Base-by-base conservation (phyloP, 2,113 vertebrate species). In the Crypturellus undulatus region DNA sequence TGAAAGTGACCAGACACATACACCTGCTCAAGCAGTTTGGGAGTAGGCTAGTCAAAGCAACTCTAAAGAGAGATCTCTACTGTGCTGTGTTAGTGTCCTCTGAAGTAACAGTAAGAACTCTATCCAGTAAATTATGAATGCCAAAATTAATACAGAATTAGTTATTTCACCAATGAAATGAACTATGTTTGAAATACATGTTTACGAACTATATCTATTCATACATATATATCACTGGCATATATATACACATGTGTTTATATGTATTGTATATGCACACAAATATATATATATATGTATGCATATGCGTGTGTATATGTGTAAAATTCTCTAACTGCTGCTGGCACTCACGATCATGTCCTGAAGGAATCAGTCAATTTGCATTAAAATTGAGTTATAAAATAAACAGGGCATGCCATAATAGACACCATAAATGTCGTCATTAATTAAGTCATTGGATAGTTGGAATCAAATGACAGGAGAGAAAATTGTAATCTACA, bases 361-460 rank as follows among this genome's bases (percentile, higher is more conserved):
- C 79, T 90, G 43, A 91, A 87, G 26, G 4, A 64, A 21, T 59
- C 32, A 40, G 56, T 49, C 30, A 62, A 90, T 64, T 89, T 89
- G 65, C 20, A 54, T 69, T 22, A 78, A 75, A 84, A 92, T 3
- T 11, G 12, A 92, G 9, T 49, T 60, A 85, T 30, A 68, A 78
- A 92, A 83, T 64, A 87, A 89, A 38, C 11, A 91, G 79, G 40
- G 17, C 10, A 70, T 49, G 40, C 28, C 54, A 58, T 32, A 58
- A 58, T 58, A 58, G 30, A 30, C 30, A 30, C 54, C 30, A 19
- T 59, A 69, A 76, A 64, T 49, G 3, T 51, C 84, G 73, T 49
- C n/a, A 19, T 93, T 84, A 86, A 79, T 78, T 80, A 80, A 92
- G 63, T 24, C 12, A 82, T 45, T 65, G 54, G 84, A 62, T 89